These are phyloP conservation scores for Spodoptera picta DNA, from an alignment of 2,888 invertebrate species.

Conservation along the genomic window DNA sequence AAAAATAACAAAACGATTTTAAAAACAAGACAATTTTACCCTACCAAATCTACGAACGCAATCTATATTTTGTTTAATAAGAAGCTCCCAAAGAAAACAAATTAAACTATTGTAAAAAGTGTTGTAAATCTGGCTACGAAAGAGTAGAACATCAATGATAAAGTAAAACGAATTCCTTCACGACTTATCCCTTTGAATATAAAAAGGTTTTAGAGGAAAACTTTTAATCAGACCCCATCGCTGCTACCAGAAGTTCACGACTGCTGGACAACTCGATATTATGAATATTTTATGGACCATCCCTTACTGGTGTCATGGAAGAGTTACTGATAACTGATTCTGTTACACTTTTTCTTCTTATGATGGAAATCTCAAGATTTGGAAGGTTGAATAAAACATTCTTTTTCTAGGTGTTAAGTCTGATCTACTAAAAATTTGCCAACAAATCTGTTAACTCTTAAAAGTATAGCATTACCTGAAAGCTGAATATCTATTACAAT, in stretches of 20 bases:
- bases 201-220: constrained; percentile 85
- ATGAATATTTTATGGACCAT: not conserved
- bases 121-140: constrained; percentile 59
- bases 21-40: not conserved
- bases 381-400: no score
- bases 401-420: no score
- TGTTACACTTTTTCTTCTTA: not conserved
- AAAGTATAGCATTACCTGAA: no score
- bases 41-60: constrained; percentile 10
- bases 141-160: constrained; percentile 73
- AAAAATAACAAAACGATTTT: no score
- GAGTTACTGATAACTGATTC: constrained; percentile 6
- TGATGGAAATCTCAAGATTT: no score
- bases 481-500: no score
- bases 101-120: constrained; percentile 62
- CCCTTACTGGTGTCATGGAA: not conserved
- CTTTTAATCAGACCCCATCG: constrained; percentile 84
- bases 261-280: constrained; percentile 25
- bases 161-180: constrained; percentile 77
- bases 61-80: constrained; percentile 51
- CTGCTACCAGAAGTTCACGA: constrained; percentile 65
- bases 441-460: no score
- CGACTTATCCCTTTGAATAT: constrained; percentile 81
- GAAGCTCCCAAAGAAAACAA: constrained; percentile 59
- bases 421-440: no score